Evolutionary conservation across 1,140 invertebrate species (phyloP).

Genomic region (Apis dorsata): DNA sequence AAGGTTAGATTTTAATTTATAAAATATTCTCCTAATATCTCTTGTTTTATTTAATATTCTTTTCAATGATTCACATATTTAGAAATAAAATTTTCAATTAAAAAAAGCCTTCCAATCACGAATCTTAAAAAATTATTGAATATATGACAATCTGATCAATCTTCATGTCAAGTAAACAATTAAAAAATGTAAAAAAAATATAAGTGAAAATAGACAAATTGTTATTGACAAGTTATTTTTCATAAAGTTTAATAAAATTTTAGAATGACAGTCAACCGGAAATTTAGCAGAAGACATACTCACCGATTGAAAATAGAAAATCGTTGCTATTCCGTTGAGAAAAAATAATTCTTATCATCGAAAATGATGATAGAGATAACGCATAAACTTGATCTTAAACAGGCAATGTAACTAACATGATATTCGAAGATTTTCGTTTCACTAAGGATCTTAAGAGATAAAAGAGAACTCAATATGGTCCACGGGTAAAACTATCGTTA

Average conservation of each 20-base stretch:
- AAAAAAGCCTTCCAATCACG: not conserved
- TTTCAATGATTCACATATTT: not conserved
- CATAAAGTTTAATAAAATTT: not conserved
- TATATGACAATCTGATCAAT: not conserved
- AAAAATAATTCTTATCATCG: conserved; percentile 35
- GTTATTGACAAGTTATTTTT: not conserved
- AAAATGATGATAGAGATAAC: not conserved
- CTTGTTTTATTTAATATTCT: not conserved
- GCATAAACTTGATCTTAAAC: not conserved
- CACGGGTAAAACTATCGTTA: conserved; percentile 21
- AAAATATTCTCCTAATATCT: not conserved
- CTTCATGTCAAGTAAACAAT: not conserved
- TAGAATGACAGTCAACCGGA: conserved; percentile 41
- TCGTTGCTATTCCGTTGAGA: conserved; percentile 1
- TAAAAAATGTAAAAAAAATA: not conserved
- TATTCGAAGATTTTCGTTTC: conserved; percentile 18
- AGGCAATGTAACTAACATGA: conserved; percentile 21
- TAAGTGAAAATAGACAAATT: not conserved
- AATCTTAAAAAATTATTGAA: not conserved
- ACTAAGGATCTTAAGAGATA: conserved; percentile 22
- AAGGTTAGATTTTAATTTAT: conserved; percentile 22
- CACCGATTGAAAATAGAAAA: conserved; percentile 42
- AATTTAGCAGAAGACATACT: conserved; percentile 51
- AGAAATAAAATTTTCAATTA: not conserved
- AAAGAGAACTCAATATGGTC: conserved; percentile 28